A percentile compares a stretch with the other conserved stretches of the same genome.
Conservation (phyloP, 2,113 vertebrate genomes). For the Leucoraja erinaceus region DNA sequence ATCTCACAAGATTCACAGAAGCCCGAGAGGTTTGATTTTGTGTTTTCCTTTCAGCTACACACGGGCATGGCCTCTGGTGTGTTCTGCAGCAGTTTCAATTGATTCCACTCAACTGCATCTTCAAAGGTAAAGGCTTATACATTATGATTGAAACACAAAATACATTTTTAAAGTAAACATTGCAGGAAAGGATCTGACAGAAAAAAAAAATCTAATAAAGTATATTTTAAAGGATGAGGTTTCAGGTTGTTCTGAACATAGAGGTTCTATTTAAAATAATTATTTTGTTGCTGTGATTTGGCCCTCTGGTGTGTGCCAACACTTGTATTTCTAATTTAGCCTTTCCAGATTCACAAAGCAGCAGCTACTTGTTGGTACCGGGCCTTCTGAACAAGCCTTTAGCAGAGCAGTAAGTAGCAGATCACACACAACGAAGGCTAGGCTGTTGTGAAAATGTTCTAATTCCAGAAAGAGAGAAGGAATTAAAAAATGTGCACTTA, state of each 20-base stretch:
- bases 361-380: neutral
- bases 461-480: neutral
- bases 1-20: neutral
- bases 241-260: neutral
- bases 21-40: neutral
- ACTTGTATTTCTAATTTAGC: neutral
- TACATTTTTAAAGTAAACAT: neutral
- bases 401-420: neutral
- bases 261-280: neutral
- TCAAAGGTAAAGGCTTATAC: neutral
- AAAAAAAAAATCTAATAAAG: neutral
- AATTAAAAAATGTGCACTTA: neutral
- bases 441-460: neutral
- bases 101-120: neutral
- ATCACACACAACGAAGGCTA: neutral
- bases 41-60: neutral
- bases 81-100: neutral
- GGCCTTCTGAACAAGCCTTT: neutral
- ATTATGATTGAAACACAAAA: neutral
- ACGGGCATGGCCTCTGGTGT: neutral
- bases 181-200: neutral
- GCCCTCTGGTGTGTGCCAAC: neutral
- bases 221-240: neutral
- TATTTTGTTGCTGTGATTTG: neutral
- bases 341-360: neutral